Evolutionary conservation across 2,888 invertebrate genomes (phyloP).

Genomic region (Plebejus anna): DNA sequence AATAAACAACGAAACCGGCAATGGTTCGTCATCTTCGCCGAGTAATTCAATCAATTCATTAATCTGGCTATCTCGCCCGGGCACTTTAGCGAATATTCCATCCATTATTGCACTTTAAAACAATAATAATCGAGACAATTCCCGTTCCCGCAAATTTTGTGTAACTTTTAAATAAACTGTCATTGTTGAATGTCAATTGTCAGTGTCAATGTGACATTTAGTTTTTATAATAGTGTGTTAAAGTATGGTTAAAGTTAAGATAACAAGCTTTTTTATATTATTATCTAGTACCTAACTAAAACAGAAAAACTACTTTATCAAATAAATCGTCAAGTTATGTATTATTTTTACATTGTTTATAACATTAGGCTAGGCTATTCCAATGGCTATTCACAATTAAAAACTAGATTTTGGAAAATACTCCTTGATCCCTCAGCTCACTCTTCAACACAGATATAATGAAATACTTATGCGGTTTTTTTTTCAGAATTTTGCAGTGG

Average conservation of each 20-base stretch:
- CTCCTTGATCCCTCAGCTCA: not conserved
- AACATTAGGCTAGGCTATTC: too few relatives aligned
- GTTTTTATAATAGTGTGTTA: not conserved
- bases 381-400: too few relatives aligned
- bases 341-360: not conserved
- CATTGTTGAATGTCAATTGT: not conserved
- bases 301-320: too few relatives aligned
- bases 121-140: not conserved
- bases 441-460: not conserved
- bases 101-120: slow-evolving; percentile 62
- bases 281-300: too few relatives aligned
- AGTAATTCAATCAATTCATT: slow-evolving; percentile 71
- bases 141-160: slow-evolving; percentile 21
- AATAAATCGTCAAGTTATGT: too few relatives aligned
- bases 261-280: too few relatives aligned
- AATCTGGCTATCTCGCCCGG: slow-evolving; percentile 74
- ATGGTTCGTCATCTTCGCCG: slow-evolving; percentile 79
- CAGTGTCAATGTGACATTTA: not conserved
- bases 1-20: slow-evolving; percentile 86
- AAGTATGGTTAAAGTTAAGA: too few relatives aligned
- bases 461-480: not conserved
- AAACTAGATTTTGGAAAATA: not conserved
- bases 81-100: slow-evolving; percentile 64
- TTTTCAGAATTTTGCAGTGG: slow-evolving; percentile 87
- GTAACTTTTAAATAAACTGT: slow-evolving; percentile 31